Evolutionary conservation across 2,113 vertebrate genomes (phyloP), one percentile per base, ranked within the genome.

Genomic region (Henicopernis longicauda): DNA sequence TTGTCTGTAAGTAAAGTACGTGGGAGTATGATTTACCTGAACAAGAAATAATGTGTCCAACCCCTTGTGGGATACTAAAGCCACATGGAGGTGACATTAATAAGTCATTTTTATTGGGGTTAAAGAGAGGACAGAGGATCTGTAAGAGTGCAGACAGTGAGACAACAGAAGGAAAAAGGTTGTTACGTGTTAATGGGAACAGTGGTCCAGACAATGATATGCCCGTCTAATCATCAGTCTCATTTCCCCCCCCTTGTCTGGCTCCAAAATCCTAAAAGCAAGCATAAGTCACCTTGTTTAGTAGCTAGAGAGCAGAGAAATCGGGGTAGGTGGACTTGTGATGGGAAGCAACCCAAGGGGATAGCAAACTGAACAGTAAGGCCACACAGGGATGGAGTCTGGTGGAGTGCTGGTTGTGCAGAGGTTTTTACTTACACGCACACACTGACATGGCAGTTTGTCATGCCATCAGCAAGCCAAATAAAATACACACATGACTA

Each of bases 271-370:
- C 82, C 66, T 79, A 69, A 67, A 69, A 91, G 66, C 78, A 82
- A 79, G 73, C 61, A 22, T 82, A 85, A 87, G 74, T 96, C 93
- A 95, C 96, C 90, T 96, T 80, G 47, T 49, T 82, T 5, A 69
- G 57, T 11, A 91, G 81, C 89, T 90, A 19, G 23, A 63, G 73
- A 89, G 62, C 49, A 52, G 47, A 74, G 81, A 36, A 87, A 67
- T 49, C 3, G 3, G 77, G 32, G 20, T 86, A n/a, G 71, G 13
- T 70, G 83, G 61, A 81, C 50, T 65, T 76, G 61, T 50, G 65
- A 59, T 55, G 67, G 86, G 77, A 79, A 62, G 57, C 42, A 55
- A 15, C 44, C n/a, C 29, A 34, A 79, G 57, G 52, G 31, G 31
- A 34, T 13, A 71, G 59, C 55, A 78, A 2, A 42, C 21, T 32